phyloP scores from a whole-genome alignment of 2,113 vertebrate genomes.

The Gymnarchus niloticus region DNA sequence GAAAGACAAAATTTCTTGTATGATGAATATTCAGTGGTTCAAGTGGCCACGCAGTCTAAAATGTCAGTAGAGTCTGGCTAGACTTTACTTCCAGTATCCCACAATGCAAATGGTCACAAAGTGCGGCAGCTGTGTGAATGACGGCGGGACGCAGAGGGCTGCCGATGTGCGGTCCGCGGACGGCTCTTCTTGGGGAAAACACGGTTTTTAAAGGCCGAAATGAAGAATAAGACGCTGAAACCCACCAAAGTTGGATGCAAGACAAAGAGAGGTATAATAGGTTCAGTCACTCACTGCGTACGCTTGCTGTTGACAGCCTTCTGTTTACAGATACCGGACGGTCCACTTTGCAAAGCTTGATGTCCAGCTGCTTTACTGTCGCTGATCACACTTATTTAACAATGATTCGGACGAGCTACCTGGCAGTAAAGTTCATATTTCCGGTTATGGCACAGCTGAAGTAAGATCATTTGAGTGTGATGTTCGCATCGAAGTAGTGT shows the following conservation, averaged over 20 bases:
- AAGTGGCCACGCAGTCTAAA: not conserved
- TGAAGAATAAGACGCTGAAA: conserved; percentile 58
- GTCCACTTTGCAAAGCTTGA: not conserved
- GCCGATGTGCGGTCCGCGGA: not conserved
- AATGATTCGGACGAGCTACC: not conserved
- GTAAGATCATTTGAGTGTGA: not conserved
- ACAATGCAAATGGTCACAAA: conserved; percentile 7
- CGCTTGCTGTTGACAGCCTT: not conserved
- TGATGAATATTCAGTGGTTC: not conserved
- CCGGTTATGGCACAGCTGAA: not conserved
- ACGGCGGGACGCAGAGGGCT: conserved; percentile 41
- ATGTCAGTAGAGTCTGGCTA: too few species aligned
- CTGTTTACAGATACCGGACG: not conserved
- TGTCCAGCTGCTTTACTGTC: not conserved
- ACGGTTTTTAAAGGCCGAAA: conserved; percentile 34
- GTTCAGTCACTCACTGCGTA: not conserved
- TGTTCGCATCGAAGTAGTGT: not conserved
- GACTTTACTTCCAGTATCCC: conserved; percentile 25
- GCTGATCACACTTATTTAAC: not conserved
- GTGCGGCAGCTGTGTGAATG: not conserved
- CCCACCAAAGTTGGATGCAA: conserved; percentile 40
- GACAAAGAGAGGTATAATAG: conserved; percentile 55
- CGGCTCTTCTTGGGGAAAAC: not conserved
- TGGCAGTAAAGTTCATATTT: not conserved
- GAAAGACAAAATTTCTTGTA: too few species aligned